A percentile compares a stretch with the other conserved stretches of the same genome.
These are phyloP conservation scores for Tetropium fuscum DNA, from an alignment of 2,888 invertebrate species.

Conservation along the genomic window DNA sequence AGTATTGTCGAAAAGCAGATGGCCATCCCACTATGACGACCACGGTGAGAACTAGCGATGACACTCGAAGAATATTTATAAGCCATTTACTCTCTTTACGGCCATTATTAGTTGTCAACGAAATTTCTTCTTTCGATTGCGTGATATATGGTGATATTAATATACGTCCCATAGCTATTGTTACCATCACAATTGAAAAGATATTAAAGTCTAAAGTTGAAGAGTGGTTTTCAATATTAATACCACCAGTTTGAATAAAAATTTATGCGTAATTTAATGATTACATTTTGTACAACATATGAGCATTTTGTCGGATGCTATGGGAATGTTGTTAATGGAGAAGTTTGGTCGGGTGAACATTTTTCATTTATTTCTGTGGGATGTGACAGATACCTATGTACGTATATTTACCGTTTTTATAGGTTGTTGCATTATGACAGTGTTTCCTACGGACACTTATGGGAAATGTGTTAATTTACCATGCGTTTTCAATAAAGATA, in stretches of 20 bases:
- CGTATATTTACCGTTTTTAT: not conserved
- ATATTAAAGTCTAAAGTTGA: not conserved
- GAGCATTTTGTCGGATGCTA: not conserved
- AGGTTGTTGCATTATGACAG: too few relatives aligned
- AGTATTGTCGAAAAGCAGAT: too few relatives aligned
- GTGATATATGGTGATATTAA: constrained; percentile 23
- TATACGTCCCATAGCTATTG: constrained; percentile 3
- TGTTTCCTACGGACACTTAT: too few relatives aligned
- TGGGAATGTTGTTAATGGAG: not conserved
- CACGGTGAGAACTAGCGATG: too few relatives aligned
- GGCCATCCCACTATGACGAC: too few relatives aligned
- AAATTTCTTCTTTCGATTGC: constrained; percentile 8
- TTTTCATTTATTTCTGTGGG: constrained; percentile 1
- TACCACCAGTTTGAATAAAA: constrained; percentile 16
- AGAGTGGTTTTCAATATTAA: constrained; percentile 11
- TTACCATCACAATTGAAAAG: not conserved
- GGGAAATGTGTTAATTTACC: too few relatives aligned
- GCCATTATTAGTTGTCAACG: constrained; percentile 19
- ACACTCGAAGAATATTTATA: constrained; percentile 17
- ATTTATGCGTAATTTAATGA: not conserved
- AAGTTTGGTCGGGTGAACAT: not conserved
- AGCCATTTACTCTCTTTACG: constrained; percentile 19
- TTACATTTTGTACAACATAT: constrained; percentile 12
- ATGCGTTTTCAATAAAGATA: too few relatives aligned
- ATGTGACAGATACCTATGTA: not conserved